These are phyloP conservation scores for Oxystoma pomonae DNA, from an alignment of 2,888 invertebrate genomes.

Conservation along the genomic window DNA sequence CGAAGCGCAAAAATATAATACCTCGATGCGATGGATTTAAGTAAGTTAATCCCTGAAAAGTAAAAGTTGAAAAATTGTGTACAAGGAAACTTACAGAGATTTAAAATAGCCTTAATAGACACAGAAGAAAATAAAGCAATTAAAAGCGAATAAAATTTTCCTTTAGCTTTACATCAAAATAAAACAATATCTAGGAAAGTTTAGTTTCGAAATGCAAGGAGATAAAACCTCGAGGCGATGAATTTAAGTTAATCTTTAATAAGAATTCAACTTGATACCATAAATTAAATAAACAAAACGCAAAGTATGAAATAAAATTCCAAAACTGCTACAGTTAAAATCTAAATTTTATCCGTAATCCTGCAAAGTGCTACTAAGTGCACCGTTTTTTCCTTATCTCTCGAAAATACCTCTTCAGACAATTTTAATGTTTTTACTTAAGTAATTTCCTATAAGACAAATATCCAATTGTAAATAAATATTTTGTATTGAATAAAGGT, in stretches of 20 bases:
- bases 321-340: neutral
- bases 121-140: too few relatives aligned
- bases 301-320: neutral
- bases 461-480: neutral
- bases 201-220: neutral
- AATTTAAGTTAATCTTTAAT: neutral
- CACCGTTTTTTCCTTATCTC: neutral
- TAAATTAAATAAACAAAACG: neutral
- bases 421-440: neutral
- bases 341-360: neutral
- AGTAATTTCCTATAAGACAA: neutral
- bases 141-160: too few relatives aligned
- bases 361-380: neutral
- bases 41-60: too few relatives aligned
- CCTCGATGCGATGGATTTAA: too few relatives aligned
- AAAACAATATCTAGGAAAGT: too few relatives aligned
- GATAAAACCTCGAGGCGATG: neutral
- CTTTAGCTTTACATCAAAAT: too few relatives aligned
- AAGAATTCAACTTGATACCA: neutral
- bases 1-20: too few relatives aligned
- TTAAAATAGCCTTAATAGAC: too few relatives aligned
- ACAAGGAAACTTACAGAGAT: too few relatives aligned
- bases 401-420: neutral
- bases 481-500: neutral
- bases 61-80: too few relatives aligned